These are phyloP conservation scores for Heliconius hewitsoni DNA, from an alignment of 1,140 invertebrate genomes.

Conservation along the genomic window DNA sequence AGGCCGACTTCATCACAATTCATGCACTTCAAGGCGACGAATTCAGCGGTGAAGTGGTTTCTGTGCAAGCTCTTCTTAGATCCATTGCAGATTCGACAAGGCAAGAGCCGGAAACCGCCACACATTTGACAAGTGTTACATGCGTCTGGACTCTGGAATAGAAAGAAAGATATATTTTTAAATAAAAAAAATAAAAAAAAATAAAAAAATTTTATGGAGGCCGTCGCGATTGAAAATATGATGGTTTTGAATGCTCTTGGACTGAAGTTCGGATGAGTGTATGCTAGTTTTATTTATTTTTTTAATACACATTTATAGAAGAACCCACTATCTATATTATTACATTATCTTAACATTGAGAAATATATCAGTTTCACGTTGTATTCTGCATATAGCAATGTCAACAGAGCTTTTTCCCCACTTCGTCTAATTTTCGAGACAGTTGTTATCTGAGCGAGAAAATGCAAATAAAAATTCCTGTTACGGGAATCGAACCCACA, in stretches of 20 bases:
- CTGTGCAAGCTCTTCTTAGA: constrained; percentile 97
- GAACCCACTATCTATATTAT: background rate
- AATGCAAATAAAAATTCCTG: background rate
- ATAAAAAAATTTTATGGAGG: too few relatives aligned
- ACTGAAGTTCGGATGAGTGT: too few relatives aligned
- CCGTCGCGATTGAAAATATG: too few relatives aligned
- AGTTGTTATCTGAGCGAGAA: background rate
- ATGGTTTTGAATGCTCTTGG: too few relatives aligned
- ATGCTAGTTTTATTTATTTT: too few relatives aligned
- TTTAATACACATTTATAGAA: background rate
- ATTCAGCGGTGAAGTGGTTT: constrained; percentile 96
- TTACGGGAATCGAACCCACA: background rate
- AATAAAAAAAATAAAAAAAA: too few relatives aligned
- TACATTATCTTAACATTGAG: background rate
- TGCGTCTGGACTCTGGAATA: constrained; percentile 88
- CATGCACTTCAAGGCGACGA: constrained; percentile 97
- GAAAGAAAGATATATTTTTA: constrained; percentile 11
- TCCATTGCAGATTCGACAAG: constrained; percentile 94
- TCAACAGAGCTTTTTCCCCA: background rate
- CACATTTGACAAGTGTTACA: constrained; percentile 91
- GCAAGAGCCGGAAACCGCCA: constrained; percentile 94
- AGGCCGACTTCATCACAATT: constrained; percentile 97
- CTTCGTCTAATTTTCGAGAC: background rate
- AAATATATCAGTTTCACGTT: background rate
- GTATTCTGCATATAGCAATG: background rate